Evolutionary conservation across 2,113 vertebrate genomes (phyloP).

Genomic region (Microcebus lehilahytsara): DNA sequence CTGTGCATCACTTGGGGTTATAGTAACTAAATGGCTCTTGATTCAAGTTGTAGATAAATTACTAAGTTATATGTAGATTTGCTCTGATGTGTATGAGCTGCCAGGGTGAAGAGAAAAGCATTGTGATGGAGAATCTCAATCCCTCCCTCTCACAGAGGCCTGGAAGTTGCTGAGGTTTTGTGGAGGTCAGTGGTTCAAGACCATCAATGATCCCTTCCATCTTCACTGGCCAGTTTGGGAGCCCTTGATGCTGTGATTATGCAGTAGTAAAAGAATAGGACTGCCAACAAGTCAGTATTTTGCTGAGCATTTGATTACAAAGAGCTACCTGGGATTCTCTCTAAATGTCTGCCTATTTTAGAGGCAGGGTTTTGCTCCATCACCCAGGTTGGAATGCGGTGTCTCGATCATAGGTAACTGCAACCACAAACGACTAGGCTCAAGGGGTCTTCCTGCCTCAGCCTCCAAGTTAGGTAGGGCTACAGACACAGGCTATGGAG

Average conservation of each 20-base stretch:
- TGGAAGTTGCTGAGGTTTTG: not conserved
- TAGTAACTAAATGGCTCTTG: not conserved
- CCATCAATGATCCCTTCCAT: not conserved
- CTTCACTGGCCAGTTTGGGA: not conserved
- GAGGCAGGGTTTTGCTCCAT: no score
- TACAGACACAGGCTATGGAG: no score
- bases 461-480: no score
- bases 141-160: not conserved
- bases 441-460: no score
- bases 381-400: no score
- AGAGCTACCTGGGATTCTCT: not conserved
- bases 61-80: not conserved
- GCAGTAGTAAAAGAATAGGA: not conserved
- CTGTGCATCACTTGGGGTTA: not conserved
- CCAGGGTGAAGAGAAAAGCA: not conserved
- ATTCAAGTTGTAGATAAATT: not conserved
- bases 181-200: not conserved
- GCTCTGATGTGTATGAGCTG: not conserved
- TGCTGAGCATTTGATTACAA: not conserved
- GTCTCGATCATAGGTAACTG: no score
- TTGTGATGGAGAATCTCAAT: not conserved
- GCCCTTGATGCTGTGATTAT: not conserved
- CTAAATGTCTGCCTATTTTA: not conserved
- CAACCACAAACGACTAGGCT: no score
- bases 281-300: not conserved